A percentile compares a stretch with the other conserved stretches of the same genome.
phyloP scores from a whole-genome alignment of 2,797 vertebrate genomes.

The Petrocephalus sullivani region DNA sequence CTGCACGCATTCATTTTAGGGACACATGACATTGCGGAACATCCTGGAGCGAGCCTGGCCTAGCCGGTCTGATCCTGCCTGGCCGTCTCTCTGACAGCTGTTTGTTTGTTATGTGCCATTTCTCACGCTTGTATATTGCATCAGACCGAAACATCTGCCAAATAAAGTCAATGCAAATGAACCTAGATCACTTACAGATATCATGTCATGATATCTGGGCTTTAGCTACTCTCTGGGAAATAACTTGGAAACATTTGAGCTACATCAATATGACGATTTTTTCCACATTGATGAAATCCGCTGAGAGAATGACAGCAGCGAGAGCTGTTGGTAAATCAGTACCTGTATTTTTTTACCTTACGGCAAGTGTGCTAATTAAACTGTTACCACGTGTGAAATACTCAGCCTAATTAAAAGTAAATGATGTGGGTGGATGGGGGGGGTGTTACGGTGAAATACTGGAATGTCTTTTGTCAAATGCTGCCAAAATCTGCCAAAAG shows the following conservation, averaged over 20 bases:
- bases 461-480: slow-evolving; percentile 27
- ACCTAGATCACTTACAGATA: neutral
- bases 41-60: neutral
- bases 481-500: slow-evolving; percentile 32
- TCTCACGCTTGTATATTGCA: neutral
- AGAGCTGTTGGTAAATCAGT: neutral
- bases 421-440: slow-evolving; percentile 1
- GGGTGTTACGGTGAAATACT: neutral
- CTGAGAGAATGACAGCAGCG: neutral
- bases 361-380: neutral
- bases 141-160: neutral
- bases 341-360: neutral
- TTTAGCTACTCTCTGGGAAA: neutral
- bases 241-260: neutral
- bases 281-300: neutral
- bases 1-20: neutral
- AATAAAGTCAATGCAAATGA: neutral
- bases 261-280: neutral
- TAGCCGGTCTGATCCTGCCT: neutral
- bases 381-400: slow-evolving; percentile 21
- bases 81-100: neutral
- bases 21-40: neutral
- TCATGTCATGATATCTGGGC: neutral
- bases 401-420: slow-evolving; percentile 35
- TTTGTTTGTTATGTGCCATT: neutral